Evolutionary conservation across 2,113 vertebrate genomes (phyloP), one percentile per base, ranked within the genome.

Genomic region (Callocephalon fimbriatum): DNA sequence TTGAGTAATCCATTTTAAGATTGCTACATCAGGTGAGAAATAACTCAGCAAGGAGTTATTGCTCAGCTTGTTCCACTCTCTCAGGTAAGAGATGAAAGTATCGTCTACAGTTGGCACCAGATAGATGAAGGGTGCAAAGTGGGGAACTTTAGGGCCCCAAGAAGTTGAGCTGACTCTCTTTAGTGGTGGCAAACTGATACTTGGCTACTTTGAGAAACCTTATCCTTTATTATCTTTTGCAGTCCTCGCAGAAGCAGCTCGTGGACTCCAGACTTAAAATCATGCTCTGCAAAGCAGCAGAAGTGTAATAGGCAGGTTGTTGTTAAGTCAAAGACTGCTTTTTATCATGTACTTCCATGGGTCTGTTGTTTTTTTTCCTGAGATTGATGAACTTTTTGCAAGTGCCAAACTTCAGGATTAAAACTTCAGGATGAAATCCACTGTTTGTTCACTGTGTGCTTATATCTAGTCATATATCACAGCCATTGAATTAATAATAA

Each of bases 11-110:
- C 31, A 18, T 93, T 6, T n/a, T 17, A 53, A 53, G 50, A 54
- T 86, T 86, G 58, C 29, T 76, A 56, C 48, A 47, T 79, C 72
- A 84, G 68, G 72, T 84, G 72, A 86, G 87, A 96, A 91, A 84
- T 87, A 86, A 84, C 80, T 96, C 93, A 95, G 72, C 72, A 75
- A 67, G 47, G 10, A 71, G 81, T 67, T 93, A 59, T 1, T 85
- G 88, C 75, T 90, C 71, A 74, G 56, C 26, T 73, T 56, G 63
- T 92, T 73, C 54, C n/a, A 16, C 81, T 56, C 29, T 15, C 62
- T 66, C 35, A 13, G 29, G 74, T 61, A 27, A 54, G 70, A 58
- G 31, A 31, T 18, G 13, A n/a, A 76, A 47, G 70, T 58, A 7
- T 74, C 0, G 0, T 25, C 35, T 0, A 0, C n/a, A 27, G 72